Base-by-base conservation (phyloP, 2,888 invertebrate genomes). In the Scotopteryx bipunctaria region DNA sequence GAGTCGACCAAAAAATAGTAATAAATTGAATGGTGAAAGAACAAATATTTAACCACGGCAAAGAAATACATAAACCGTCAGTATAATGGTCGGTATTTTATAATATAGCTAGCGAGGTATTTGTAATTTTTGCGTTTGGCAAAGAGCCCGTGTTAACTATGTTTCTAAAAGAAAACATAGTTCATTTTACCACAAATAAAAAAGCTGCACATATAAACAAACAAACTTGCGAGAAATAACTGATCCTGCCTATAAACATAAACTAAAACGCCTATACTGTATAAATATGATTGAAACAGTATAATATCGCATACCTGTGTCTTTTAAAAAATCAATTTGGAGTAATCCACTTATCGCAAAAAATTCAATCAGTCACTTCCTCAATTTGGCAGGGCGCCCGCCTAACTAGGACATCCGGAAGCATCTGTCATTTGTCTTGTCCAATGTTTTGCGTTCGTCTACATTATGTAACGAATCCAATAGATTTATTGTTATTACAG, bases 41-140 rank as follows among this genome's bases (percentile, higher is more conserved):
- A 54, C 1, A 50, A 42, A 51, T 51, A 53, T 48, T 33, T 36
- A 52, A 55, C 17, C 11, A 19, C 31, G 40, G 55, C 59, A 61
- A 57, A 55, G 46, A 62, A 65, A 59, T 67, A 66, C 69, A 71
- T 65, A 67, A 66, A 64, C 63, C 48, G 57, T 52, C 60, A 42
- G 50, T 45, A 48, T 57, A 58, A 63, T 62, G 59, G 48, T 61
- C 61, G 45, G 67, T 66, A 69, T 71, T 70, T 78, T 67, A 74
- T 64, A 70, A 70, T 69, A 70, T 73, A 32, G 31, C 71, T 43
- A 33, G 23, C 5, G 9, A 33, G 8, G 21, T 33, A 27, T 76
- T 74, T 69, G 69, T 72, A 72, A 71, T 71, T 69, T 73, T 73
- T 63, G 48, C 58, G 60, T 47, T 68, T 85, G 85, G 84, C 82